phyloP scores from a whole-genome alignment of 2,113 vertebrate species.

The Gymnobelideus leadbeateri region DNA sequence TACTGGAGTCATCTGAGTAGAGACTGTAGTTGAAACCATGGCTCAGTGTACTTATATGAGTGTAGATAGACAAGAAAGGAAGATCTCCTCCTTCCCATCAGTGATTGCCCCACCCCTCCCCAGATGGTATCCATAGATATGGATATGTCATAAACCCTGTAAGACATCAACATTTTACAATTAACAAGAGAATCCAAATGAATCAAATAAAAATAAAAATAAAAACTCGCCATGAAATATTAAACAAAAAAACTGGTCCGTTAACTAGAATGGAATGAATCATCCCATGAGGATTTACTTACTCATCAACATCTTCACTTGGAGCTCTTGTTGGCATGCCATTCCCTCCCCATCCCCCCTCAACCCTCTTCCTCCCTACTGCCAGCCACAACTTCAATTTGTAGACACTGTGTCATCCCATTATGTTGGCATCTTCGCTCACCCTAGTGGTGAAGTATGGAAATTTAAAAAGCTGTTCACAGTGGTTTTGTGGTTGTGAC shows the following conservation, averaged over 20 bases:
- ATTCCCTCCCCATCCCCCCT: not conserved
- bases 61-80: not conserved
- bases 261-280: slow-evolving; percentile 59
- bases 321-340: slow-evolving; percentile 58
- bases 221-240: not conserved
- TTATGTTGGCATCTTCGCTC: slow-evolving; percentile 46
- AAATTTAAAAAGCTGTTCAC: slow-evolving; percentile 57
- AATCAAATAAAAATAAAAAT: slow-evolving; percentile 54
- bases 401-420: slow-evolving; percentile 26
- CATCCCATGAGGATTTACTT: slow-evolving; percentile 16
- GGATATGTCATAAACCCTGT: not conserved
- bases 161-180: slow-evolving; percentile 54
- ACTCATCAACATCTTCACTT: slow-evolving; percentile 60
- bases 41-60: not conserved
- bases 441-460: not conserved
- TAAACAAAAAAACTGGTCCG: slow-evolving; percentile 74
- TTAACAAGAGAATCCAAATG: slow-evolving; percentile 55
- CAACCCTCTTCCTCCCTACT: too few species aligned
- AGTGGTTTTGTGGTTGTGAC: not conserved
- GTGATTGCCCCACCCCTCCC: not conserved
- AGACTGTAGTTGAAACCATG: not conserved
- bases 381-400: slow-evolving; percentile 24
- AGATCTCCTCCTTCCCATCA: not conserved
- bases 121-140: not conserved
- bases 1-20: not conserved